These are phyloP conservation scores for Mormoops blainvillei DNA, from an alignment of 2,113 vertebrate species.

Conservation along the genomic window DNA sequence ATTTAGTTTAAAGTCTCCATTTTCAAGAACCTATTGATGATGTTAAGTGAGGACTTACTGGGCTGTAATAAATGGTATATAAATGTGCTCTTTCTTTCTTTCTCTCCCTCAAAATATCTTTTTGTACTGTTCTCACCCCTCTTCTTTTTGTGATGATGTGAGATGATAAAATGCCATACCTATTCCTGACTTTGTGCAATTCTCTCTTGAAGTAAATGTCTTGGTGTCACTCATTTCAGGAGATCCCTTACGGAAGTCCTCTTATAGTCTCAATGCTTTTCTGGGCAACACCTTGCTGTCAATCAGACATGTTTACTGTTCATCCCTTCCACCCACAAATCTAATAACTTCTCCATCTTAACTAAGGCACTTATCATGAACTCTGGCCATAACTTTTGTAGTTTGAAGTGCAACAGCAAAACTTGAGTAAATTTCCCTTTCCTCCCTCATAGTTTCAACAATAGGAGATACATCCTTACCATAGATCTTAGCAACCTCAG, in stretches of 20 bases:
- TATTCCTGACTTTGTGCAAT: neutral
- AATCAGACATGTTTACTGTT: neutral
- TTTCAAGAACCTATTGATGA: neutral
- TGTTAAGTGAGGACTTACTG: too few species aligned
- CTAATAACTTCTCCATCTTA: neutral
- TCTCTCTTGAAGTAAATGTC: neutral
- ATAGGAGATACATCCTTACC: neutral
- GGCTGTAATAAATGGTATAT: too few species aligned
- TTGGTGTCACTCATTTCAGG: neutral
- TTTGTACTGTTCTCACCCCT: too few species aligned
- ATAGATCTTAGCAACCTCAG: neutral
- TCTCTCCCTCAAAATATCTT: too few species aligned
- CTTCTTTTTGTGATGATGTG: too few species aligned
- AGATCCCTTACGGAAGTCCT: neutral
- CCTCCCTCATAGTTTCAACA: neutral
- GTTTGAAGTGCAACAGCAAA: neutral
- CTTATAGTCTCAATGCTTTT: neutral
- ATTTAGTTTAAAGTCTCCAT: neutral
- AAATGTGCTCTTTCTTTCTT: too few species aligned
- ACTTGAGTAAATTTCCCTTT: neutral
- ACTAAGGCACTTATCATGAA: neutral
- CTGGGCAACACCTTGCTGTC: neutral
- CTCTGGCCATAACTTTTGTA: neutral
- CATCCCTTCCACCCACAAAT: neutral
- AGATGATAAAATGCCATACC: too few species aligned